These are phyloP conservation scores for Drosophila murphyi DNA, from an alignment of 1,140 invertebrate genomes.

Conservation along the genomic window DNA sequence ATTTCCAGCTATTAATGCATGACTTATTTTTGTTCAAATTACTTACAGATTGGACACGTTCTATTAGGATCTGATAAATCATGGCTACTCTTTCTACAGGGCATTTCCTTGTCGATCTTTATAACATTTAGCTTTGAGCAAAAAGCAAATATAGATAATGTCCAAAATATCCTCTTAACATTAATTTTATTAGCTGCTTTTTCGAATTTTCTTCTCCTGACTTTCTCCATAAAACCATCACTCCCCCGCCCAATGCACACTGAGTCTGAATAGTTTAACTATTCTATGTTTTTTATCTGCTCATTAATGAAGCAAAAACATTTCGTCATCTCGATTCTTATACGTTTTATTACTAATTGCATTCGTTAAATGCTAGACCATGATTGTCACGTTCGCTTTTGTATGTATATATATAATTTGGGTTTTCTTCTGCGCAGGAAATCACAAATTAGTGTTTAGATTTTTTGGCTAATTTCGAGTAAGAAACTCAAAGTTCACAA, in stretches of 20 bases:
- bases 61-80: too few species aligned
- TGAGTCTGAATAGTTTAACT: slow-evolving; percentile 26
- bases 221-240: neutral
- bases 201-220: neutral
- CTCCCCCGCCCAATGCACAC: neutral
- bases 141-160: slow-evolving; percentile 1
- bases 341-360: slow-evolving; percentile 36
- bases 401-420: neutral
- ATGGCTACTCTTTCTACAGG: neutral
- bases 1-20: too few species aligned
- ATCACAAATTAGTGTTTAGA: slow-evolving; percentile 32
- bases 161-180: neutral
- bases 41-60: too few species aligned
- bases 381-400: slow-evolving; percentile 29
- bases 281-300: slow-evolving; percentile 17
- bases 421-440: neutral
- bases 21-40: neutral
- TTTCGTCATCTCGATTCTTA: slow-evolving; percentile 26
- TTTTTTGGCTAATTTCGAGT: slow-evolving; percentile 58
- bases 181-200: slow-evolving; percentile 20
- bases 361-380: slow-evolving; percentile 33
- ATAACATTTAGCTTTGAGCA: neutral
- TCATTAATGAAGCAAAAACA: slow-evolving; percentile 45
- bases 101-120: neutral
- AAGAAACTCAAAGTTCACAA: slow-evolving; percentile 24